Percentiles rank a stretch among this genome's conserved stretches.
These are phyloP conservation scores for Notolabrus celidotus DNA, from an alignment of 2,797 vertebrate genomes.

Conservation along the genomic window DNA sequence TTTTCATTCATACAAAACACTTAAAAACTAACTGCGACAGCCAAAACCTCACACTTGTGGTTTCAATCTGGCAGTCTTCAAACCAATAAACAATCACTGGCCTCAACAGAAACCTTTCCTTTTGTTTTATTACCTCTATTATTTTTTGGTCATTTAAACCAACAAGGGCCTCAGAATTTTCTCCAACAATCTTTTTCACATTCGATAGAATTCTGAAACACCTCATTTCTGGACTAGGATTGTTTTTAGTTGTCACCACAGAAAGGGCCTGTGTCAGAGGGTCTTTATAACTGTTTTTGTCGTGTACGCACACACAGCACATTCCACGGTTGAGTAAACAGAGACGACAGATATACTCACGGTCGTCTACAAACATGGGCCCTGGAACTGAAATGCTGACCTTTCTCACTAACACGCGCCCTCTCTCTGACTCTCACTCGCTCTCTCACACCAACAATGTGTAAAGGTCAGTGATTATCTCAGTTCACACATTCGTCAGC, in stretches of 20 bases:
- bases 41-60: neutral
- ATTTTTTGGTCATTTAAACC: too few species aligned
- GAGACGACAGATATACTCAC: slow-evolving; percentile 22
- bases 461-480: slow-evolving; percentile 53
- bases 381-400: slow-evolving; percentile 45
- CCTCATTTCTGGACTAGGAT: neutral
- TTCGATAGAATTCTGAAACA: too few species aligned
- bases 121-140: too few species aligned
- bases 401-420: slow-evolving; percentile 4
- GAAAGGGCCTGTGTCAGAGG: slow-evolving; percentile 13
- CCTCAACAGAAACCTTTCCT: too few species aligned
- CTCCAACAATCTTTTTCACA: too few species aligned
- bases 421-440: neutral
- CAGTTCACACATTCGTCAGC: slow-evolving; percentile 44
- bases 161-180: too few species aligned
- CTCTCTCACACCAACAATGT: slow-evolving; percentile 15
- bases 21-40: neutral
- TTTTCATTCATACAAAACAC: too few species aligned
- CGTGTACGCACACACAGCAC: slow-evolving; percentile 45
- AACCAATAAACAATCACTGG: too few species aligned
- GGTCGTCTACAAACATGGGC: slow-evolving; percentile 13
- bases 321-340: slow-evolving; percentile 54
- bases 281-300: slow-evolving; percentile 43
- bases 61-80: neutral
- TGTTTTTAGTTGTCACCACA: neutral